Evolutionary conservation across 1,140 invertebrate species (phyloP), one percentile per base, ranked within the genome.

Genomic region (Galleria mellonella): DNA sequence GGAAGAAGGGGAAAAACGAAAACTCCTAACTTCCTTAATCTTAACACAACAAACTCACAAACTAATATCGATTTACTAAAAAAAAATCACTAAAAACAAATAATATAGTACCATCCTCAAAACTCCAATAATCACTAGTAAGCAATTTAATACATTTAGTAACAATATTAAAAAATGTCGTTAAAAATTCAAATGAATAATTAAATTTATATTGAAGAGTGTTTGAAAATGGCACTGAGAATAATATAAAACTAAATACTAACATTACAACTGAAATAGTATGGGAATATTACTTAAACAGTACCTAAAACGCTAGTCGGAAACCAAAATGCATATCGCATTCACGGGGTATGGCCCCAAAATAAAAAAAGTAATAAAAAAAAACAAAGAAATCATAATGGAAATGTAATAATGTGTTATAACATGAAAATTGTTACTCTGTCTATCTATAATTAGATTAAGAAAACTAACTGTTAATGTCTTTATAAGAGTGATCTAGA

Each of bases 401-500:
- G 76, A 81, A 81, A 74, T 81, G 72, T 79, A 55, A 65, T 61
- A 35, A 66, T 67, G 66, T 78, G 75, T 78, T 62, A 48, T 50
- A 64, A 72, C 51, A 76, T 72, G 70, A 72, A 69, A 65, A 67
- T 64, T 74, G 72, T 78, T 72, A 76, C 56, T 72, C 74, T 81
- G n/a, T 23, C 17, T 23, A 77, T 78, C 70, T 77, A 77, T 70
- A 63, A 62, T 69, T 66, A 70, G 60, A 72, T 53, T 54, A 62
- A 69, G 41, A 62, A 62, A 79, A 75, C 81, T 82, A 84, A 66
- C 62, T 78, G 75, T 81, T 84, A 82, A 84, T 84, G 81, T 84
- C 81, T 84, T 84, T 84, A 82, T 79, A 76, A 53, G 59, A 67
- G 81, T 84, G 81, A 84, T 73, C 65, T 74, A 84, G 37, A 81